These are phyloP conservation scores for Cerastis leucographa DNA, from an alignment of 2,888 invertebrate species.

Conservation along the genomic window DNA sequence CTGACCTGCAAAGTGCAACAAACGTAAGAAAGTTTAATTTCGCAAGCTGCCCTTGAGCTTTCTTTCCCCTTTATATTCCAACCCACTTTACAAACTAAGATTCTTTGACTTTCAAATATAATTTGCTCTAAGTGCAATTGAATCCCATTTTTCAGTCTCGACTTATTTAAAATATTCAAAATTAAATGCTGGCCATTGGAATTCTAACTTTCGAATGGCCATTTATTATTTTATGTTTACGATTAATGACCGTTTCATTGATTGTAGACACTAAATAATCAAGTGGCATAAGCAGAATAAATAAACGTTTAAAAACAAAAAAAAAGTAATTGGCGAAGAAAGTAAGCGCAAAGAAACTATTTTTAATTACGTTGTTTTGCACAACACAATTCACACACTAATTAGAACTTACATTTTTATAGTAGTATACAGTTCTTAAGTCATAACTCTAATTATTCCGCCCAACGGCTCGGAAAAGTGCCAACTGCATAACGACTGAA, in stretches of 20 bases:
- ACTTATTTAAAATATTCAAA: constrained; percentile 37
- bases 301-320: neutral
- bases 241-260: neutral
- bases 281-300: too few relatives aligned
- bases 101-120: constrained; percentile 28
- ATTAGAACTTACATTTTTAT: neutral
- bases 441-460: neutral
- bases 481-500: neutral
- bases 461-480: neutral
- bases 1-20: neutral
- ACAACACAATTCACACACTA: neutral
- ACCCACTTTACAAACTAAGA: constrained; percentile 18
- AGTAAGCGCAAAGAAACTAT: neutral
- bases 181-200: constrained; percentile 1
- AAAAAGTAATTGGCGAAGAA: neutral
- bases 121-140: constrained; percentile 32
- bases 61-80: neutral
- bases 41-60: too few relatives aligned
- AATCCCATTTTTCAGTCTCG: constrained; percentile 12
- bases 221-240: constrained; percentile 29
- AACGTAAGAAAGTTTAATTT: too few relatives aligned
- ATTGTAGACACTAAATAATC: neutral
- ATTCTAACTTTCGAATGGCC: constrained; percentile 2
- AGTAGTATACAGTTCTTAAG: neutral
- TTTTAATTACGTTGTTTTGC: neutral